These are phyloP conservation scores for Catocala fraxini DNA, from an alignment of 2,888 invertebrate species.

Conservation along the genomic window DNA sequence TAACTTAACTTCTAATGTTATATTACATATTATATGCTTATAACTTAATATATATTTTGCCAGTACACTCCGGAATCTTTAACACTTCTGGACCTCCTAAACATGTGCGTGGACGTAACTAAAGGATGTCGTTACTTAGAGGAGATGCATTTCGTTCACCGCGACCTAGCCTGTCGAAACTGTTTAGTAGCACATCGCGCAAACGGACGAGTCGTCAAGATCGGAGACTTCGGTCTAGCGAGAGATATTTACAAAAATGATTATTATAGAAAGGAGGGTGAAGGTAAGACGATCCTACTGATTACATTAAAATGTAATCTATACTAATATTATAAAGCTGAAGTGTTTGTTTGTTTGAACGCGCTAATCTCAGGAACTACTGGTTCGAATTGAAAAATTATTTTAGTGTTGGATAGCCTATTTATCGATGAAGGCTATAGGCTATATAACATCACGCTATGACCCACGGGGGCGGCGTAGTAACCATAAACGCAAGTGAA, in stretches of 20 bases:
- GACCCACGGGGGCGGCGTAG: too few relatives aligned
- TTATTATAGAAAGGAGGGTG: constrained; percentile 98
- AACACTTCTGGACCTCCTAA: constrained; percentile 93
- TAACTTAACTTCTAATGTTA: too few relatives aligned
- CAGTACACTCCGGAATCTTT: constrained; percentile 90
- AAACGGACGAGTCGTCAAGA: constrained; percentile 94
- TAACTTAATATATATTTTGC: too few relatives aligned
- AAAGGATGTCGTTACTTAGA: constrained; percentile 98
- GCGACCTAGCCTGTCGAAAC: constrained; percentile 98
- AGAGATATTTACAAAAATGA: constrained; percentile 99
- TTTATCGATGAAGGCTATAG: too few relatives aligned
- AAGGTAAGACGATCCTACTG: constrained; percentile 74
- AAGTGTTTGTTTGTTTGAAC: too few relatives aligned
- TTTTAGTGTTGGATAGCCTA: too few relatives aligned
- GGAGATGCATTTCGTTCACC: constrained; percentile 98
- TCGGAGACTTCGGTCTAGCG: constrained; percentile 98
- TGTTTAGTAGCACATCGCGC: constrained; percentile 95
- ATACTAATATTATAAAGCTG: too few relatives aligned
- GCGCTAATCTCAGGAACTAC: too few relatives aligned
- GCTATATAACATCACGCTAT: too few relatives aligned
- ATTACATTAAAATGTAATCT: background rate
- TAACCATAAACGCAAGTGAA: too few relatives aligned
- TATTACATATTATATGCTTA: too few relatives aligned
- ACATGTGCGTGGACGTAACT: constrained; percentile 98
- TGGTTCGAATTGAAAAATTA: too few relatives aligned